Evolutionary conservation across 2,888 invertebrate species (phyloP).

Genomic region (Tenthredo distinguenda): DNA sequence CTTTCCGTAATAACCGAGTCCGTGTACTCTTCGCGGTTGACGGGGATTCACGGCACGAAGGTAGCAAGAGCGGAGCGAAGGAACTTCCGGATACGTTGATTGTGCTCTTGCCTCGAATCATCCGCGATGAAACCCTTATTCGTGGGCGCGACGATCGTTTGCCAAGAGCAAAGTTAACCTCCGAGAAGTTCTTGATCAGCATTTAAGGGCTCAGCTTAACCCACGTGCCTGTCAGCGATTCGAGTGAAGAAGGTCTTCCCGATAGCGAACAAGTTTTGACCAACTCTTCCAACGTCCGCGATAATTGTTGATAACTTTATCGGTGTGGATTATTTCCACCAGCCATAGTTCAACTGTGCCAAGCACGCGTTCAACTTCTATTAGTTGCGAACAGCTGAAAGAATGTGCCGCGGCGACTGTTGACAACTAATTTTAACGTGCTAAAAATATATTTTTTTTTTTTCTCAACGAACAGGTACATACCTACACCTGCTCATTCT

Average conservation of each 20-base stretch:
- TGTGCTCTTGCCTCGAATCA: not conserved
- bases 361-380: not conserved
- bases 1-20: not conserved
- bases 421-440: slow-evolving; percentile 39
- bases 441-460: not conserved
- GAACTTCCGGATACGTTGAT: not conserved
- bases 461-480: too few relatives aligned
- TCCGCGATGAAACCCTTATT: not conserved
- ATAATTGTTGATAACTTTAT: not conserved
- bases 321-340: not conserved
- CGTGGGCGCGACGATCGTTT: not conserved
- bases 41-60: not conserved
- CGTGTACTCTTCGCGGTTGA: not conserved
- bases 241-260: not conserved
- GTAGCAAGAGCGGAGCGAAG: not conserved
- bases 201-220: not conserved
- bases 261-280: not conserved
- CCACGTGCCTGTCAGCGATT: not conserved
- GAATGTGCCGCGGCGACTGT: slow-evolving; percentile 6
- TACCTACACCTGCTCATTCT: not conserved
- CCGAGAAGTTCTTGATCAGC: not conserved
- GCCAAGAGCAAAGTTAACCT: not conserved
- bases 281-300: slow-evolving; percentile 1
- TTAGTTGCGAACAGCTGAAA: not conserved
- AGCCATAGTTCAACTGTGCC: not conserved